Conservation (phyloP, 1,140 invertebrate species). For the Bombus pascuorum region DNA sequence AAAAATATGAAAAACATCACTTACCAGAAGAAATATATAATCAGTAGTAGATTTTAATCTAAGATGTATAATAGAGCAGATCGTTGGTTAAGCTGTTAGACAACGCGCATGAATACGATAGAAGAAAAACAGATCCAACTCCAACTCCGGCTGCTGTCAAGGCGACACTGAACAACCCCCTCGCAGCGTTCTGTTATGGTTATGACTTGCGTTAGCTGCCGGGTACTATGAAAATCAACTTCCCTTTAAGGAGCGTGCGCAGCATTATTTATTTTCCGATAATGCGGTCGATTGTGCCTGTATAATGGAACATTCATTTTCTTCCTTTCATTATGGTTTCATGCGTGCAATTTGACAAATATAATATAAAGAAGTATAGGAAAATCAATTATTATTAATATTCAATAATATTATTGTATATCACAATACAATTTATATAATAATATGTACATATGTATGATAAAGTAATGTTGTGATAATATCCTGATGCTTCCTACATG, state of each 20-base stretch:
- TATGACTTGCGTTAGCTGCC: constrained; percentile 25
- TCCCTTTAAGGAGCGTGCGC: constrained; percentile 46
- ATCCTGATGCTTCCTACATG: background rate
- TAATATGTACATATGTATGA: background rate
- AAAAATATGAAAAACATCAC: constrained; percentile 11
- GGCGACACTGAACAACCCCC: constrained; percentile 43
- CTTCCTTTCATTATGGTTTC: background rate
- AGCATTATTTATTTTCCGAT: constrained; percentile 41
- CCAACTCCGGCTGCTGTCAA: constrained; percentile 15
- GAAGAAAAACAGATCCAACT: background rate
- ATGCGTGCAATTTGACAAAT: background rate
- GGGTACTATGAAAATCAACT: constrained; percentile 40
- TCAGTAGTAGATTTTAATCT: background rate
- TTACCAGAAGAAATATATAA: constrained; percentile 34
- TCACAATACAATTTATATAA: background rate
- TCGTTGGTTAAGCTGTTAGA: background rate
- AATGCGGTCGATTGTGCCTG: constrained; percentile 36
- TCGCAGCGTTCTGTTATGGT: constrained; percentile 14
- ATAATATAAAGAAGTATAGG: background rate
- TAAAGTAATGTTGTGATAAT: background rate
- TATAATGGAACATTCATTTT: background rate
- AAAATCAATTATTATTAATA: background rate
- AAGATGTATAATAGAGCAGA: background rate
- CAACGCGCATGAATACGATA: background rate
- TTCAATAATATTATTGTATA: background rate